Conservation (phyloP, 1,140 invertebrate species). For the Myzus persicae region DNA sequence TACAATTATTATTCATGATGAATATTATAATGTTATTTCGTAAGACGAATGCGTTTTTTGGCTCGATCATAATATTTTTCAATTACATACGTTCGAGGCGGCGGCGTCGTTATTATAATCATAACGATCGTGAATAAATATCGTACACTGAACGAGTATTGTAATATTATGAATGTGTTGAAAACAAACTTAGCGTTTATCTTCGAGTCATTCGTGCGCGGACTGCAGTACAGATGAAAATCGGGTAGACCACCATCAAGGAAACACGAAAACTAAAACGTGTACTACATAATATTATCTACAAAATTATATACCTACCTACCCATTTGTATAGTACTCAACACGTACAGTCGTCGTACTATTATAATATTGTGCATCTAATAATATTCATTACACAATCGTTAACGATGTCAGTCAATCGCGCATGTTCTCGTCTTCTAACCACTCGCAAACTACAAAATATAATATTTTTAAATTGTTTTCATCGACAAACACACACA, state of each 20-base stretch:
- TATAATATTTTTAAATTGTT: too few species aligned
- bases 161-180: neutral
- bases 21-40: too few species aligned
- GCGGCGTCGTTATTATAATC: neutral
- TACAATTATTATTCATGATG: neutral
- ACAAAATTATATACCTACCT: too few species aligned
- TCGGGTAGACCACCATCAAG: constrained; percentile 22
- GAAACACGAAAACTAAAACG: neutral
- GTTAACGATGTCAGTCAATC: neutral
- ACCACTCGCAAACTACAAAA: neutral
- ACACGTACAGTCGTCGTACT: neutral
- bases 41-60: neutral
- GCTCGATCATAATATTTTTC: constrained; percentile 6
- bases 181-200: neutral
- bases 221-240: constrained; percentile 33
- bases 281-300: neutral
- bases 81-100: neutral
- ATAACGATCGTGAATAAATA: neutral
- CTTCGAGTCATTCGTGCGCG: neutral
- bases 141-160: neutral
- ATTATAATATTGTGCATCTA: neutral
- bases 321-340: neutral
- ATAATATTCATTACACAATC: neutral
- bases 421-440: neutral
- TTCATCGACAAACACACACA: too few species aligned